A percentile compares a stretch with the other conserved stretches of the same genome.
These are phyloP conservation scores for Phthorimaea operculella DNA, from an alignment of 1,140 invertebrate species.

Conservation along the genomic window DNA sequence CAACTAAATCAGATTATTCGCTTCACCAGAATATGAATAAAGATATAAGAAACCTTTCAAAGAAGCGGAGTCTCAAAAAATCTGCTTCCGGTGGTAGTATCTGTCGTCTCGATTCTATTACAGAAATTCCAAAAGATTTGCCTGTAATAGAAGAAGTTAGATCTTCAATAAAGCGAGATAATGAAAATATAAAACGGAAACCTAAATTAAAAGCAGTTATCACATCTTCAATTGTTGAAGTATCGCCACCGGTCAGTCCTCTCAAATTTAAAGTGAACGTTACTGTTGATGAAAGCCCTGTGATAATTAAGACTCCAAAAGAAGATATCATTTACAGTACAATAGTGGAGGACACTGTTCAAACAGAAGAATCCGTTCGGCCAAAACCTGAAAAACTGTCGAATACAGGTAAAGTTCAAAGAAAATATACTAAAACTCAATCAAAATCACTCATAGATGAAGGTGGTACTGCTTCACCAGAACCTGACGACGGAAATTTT, in stretches of 20 bases:
- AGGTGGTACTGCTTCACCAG: slow-evolving; percentile 30
- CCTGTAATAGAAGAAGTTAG: slow-evolving; percentile 36
- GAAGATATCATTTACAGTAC: slow-evolving; percentile 51
- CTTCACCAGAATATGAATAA: slow-evolving; percentile 42
- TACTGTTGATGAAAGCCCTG: slow-evolving; percentile 61
- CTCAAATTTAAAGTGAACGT: slow-evolving; percentile 68
- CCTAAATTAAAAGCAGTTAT: slow-evolving; percentile 64
- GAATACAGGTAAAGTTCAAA: slow-evolving; percentile 10
- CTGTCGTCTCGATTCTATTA: slow-evolving; percentile 56
- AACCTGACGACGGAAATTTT: slow-evolving; percentile 61
- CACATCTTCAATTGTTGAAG: slow-evolving; percentile 61
- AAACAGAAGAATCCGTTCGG: slow-evolving; percentile 18
- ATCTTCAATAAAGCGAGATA: slow-evolving; percentile 29
- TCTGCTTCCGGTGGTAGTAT: slow-evolving; percentile 57
- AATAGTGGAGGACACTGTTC: slow-evolving; percentile 27
- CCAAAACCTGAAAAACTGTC: slow-evolving; percentile 5
- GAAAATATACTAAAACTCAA: slow-evolving; percentile 14
- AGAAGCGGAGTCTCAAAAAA: slow-evolving; percentile 57
- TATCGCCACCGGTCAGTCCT: slow-evolving; percentile 49
- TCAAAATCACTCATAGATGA: slow-evolving; percentile 9
- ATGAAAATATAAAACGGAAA: slow-evolving; percentile 40
- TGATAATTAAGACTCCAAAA: slow-evolving; percentile 20
- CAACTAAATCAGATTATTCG: slow-evolving; percentile 63
- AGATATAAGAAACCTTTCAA: slow-evolving; percentile 27
- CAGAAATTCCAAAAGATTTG: slow-evolving; percentile 51